phyloP scores from a whole-genome alignment of 2,888 invertebrate species.

The Synergus gifuensis region DNA sequence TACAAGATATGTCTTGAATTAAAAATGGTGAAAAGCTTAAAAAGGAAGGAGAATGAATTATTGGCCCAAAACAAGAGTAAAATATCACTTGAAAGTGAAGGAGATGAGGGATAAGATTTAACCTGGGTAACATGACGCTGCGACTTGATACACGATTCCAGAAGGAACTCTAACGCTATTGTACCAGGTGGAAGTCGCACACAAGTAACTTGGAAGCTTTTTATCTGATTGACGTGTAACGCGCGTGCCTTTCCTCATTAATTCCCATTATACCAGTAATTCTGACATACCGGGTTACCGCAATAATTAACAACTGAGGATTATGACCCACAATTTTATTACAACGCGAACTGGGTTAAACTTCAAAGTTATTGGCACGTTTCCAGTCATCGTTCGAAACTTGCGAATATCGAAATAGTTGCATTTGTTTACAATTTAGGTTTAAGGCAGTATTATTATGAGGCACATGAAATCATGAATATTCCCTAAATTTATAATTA shows the following conservation, averaged over 20 bases:
- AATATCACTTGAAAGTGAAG: not conserved
- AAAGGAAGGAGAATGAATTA: not conserved
- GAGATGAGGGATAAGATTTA: slow-evolving; percentile 11
- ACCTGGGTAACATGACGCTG: slow-evolving; percentile 10
- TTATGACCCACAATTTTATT: not conserved
- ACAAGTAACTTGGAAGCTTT: slow-evolving; percentile 40
- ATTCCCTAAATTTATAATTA: too few relatives aligned
- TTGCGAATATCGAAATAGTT: not conserved
- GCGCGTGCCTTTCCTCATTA: slow-evolving; percentile 54
- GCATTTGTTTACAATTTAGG: too few relatives aligned
- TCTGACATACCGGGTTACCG: slow-evolving; percentile 55
- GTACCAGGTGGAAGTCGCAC: slow-evolving; percentile 18
- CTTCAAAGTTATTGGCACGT: not conserved
- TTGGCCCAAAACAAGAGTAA: not conserved
- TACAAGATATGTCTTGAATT: too few relatives aligned
- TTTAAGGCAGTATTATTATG: too few relatives aligned
- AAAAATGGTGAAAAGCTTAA: too few relatives aligned
- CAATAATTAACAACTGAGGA: slow-evolving; percentile 56
- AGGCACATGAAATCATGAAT: too few relatives aligned
- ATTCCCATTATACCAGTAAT: slow-evolving; percentile 53
- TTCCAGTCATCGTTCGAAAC: not conserved
- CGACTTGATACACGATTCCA: slow-evolving; percentile 31
- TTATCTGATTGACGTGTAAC: slow-evolving; percentile 55
- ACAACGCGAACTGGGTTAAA: not conserved
- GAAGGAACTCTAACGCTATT: slow-evolving; percentile 14